Percentiles rank a stretch among this genome's conserved stretches.
These are phyloP conservation scores for Eupristina koningsbergeri DNA, from an alignment of 1,140 invertebrate genomes.

Conservation along the genomic window DNA sequence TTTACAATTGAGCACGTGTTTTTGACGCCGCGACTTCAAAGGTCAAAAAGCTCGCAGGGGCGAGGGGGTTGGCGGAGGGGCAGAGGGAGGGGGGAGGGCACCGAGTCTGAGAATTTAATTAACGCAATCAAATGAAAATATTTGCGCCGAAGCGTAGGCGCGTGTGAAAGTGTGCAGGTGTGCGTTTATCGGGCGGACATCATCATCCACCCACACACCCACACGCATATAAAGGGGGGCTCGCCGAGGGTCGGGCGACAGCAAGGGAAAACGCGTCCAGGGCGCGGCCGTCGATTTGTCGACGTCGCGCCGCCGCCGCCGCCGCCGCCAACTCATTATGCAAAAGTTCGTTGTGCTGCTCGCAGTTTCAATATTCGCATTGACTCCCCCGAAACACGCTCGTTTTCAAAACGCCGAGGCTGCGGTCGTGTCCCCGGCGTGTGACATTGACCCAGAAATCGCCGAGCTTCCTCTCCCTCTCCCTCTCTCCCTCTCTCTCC, in stretches of 20 bases:
- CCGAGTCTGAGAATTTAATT: conserved; percentile 64
- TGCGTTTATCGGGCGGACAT: too few species aligned
- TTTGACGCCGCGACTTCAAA: conserved; percentile 60
- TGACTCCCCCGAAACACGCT: conserved; percentile 30
- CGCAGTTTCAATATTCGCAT: conserved; percentile 45
- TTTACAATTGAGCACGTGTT: conserved; percentile 52
- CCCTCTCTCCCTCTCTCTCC: too few species aligned
- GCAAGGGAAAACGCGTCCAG: background rate
- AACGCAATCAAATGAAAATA: conserved; percentile 70
- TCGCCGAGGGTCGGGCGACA: background rate
- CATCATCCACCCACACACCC: conserved; percentile 18
- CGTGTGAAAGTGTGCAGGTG: too few species aligned
- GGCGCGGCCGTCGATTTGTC: conserved; percentile 38
- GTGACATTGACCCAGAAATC: conserved; percentile 50
- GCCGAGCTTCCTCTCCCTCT: too few species aligned
- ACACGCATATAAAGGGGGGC: background rate
- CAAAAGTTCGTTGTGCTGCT: conserved; percentile 63
- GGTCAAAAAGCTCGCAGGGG: conserved; percentile 56
- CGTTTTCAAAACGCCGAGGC: conserved; percentile 46
- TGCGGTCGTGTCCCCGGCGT: background rate
- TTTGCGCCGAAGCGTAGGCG: conserved; percentile 55
- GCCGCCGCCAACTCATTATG: conserved; percentile 62
- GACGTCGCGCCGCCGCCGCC: conserved; percentile 27
- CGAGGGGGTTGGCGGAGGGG: background rate
- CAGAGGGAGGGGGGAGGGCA: conserved; percentile 17